Base-by-base conservation (phyloP, 2,113 vertebrate species). In the Columba janthina region DNA sequence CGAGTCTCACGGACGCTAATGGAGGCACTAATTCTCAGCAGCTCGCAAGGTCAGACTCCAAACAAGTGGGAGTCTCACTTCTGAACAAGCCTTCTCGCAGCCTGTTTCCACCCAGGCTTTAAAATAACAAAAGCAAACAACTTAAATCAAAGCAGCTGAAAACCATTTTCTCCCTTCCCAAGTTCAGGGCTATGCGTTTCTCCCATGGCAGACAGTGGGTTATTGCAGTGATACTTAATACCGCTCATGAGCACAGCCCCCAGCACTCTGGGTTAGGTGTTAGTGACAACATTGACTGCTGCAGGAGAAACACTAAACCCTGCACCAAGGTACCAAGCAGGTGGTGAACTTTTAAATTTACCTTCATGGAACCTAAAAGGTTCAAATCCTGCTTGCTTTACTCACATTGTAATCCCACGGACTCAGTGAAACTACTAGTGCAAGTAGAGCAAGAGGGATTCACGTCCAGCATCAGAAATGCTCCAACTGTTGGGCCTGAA, bases 91-190 rank as follows among this genome's bases (percentile, higher is more conserved):
- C 36, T 42, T 54, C 38, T 74, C 65, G 44, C 56, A 80, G 42
- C 34, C 44, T 0, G 0, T 38, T 70, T 96, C 91, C 48, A 91
- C 51, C 22, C 38, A 10, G 65, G 69, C 88, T 93, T 91, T 95
- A 95, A 93, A 96, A 95, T 83, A 95, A 95, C 65, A 90, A 95
- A 96, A 96, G 51, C 82, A 96, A 94, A 93, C 64, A 54, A 67
- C 57, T 86, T 85, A 94, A 96, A 95, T 56, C 48, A 83, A 77
- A 96, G 42, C 93, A 92, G 90, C 88, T 96, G 94, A 96, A 96
- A 95, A 28, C 48, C 78, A 90, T 96, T 95, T 97, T 95, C 67
- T 88, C 31, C 66, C 26, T 90, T 58, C 53, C 88, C 53, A 71
- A 72, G 69, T 86, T 64, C 69, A 67, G 28, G 44, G 65, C 69